Base-by-base conservation (phyloP, 2,888 invertebrate species). In the Hirtodrosophila duncani region DNA sequence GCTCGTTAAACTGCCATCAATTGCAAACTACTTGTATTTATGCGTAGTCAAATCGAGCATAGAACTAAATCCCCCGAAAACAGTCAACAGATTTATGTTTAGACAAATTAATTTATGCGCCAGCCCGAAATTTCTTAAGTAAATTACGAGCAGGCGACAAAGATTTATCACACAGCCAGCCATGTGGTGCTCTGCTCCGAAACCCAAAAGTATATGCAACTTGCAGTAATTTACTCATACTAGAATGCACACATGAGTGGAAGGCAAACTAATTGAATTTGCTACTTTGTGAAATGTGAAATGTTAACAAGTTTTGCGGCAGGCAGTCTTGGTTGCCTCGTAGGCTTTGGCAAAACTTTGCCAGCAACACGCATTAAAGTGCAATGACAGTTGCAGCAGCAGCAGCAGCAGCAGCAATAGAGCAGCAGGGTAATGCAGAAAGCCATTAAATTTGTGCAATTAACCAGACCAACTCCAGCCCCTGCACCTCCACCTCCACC, bases 301-400 rank as follows among this genome's bases (percentile, higher is more conserved):
- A 81, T 77, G 81, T 78, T 77, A 78, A 81, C 75, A 75, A 78
- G 62, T 80, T 80, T 66, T 68, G 48, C 24, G 56, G 65, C 18
- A 31, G 63, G 63, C 37, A 30, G 53, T 62, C 60, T 57, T 31
- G 61, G 58, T 42, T 53, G 43, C 55, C 53, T 52, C 20, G 38
- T 14, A 10, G 33, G 24, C 27, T 29, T 30, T 21, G 8, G 26
- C 21, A 51, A 51, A 70, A 64, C 52, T 61, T 60, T 60, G 34
- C 30, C 30, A 44, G 37, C 45, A 46, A 38, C 55, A 70, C 44
- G 56, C 49, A 71, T 79, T 70, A 67, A 71, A 75, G 71, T 56
- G 61, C 63, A 49, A 53, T 57, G 70, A 59, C 66, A 59, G 78
- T 46, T 59, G 64, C 68, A 56, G 36, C 48, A 57, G 31, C 38